These are phyloP conservation scores for Willisornis vidua DNA, from an alignment of 2,113 vertebrate genomes.

Conservation along the genomic window DNA sequence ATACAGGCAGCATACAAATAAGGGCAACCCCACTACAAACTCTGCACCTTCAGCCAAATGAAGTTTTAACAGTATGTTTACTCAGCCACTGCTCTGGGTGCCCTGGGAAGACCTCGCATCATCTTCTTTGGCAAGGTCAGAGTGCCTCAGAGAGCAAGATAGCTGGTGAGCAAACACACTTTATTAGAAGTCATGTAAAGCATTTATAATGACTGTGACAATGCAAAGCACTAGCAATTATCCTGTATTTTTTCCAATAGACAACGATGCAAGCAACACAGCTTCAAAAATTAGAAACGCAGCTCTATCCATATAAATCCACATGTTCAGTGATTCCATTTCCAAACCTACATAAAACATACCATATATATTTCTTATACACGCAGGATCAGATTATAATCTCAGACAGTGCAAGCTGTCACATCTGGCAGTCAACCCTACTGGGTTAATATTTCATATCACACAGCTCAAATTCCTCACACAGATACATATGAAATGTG, in stretches of 20 bases:
- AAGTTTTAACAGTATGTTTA: slow-evolving; percentile 47
- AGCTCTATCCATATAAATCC: neutral
- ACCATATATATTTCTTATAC: neutral
- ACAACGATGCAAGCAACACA: neutral
- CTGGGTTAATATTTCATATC: slow-evolving; percentile 36
- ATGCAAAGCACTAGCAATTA: slow-evolving; percentile 32
- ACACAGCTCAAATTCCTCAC: slow-evolving; percentile 16
- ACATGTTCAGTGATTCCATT: slow-evolving; percentile 3
- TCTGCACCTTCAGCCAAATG: neutral
- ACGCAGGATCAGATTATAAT: slow-evolving; percentile 52
- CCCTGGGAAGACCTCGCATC: slow-evolving; percentile 56
- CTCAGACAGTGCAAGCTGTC: slow-evolving; percentile 25
- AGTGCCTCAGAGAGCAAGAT: slow-evolving; percentile 33
- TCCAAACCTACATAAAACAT: slow-evolving; percentile 33
- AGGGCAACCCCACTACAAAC: neutral
- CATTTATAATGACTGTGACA: slow-evolving; percentile 26
- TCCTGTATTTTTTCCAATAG: neutral
- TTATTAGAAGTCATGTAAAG: slow-evolving; percentile 56
- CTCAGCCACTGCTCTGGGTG: slow-evolving; percentile 32
- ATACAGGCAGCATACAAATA: neutral
- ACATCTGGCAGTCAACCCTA: slow-evolving; percentile 33
- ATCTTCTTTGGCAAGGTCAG: slow-evolving; percentile 52
- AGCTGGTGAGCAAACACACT: slow-evolving; percentile 34
- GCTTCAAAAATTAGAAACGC: slow-evolving; percentile 8
- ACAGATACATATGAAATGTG: neutral